Evolutionary conservation across 2,888 invertebrate species (phyloP), one percentile per base, ranked within the genome.

Genomic region (Chalcosyrphus nemorum): DNA sequence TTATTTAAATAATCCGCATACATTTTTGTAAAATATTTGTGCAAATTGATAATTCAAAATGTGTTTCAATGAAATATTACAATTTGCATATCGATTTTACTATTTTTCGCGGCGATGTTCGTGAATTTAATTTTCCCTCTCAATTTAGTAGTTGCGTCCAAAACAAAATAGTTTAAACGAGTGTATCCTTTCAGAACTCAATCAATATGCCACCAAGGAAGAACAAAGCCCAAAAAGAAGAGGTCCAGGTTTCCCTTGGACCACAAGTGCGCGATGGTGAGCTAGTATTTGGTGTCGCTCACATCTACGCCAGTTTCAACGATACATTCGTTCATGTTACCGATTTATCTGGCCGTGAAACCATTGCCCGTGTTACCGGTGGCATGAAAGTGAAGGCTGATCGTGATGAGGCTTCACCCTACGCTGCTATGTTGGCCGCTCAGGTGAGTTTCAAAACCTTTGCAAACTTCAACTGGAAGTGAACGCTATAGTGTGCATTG

Each of bases 321-420:
- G 99, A 99, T 92, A 99, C 99, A 66, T 99, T 99, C 92, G 99
- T 99, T 56, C 99, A 99, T 93, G 98, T 99, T 86, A 99, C 99
- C 13, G 99, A 99, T 93, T 94, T 99, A 89, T 99, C 99, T 77
- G 99, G 99, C 88, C 96, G 97, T 90, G 97, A 97, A 95, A 97
- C 97, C 13, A 97, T 97, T 89, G 96, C 97, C 87, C 94, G 99
- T 90, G 97, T 99, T 68, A 99, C 99, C 88, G 97, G 98, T 89
- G 98, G 98, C 84, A 99, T 99, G 99, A 99, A 99, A 93, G 99
- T 99, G 54, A 99, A 99, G 93, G 99, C 99, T 88, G 99, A 99
- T 93, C 96, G 99, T 93, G 99, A 99, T 93, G 99, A 99, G 93
- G 98, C 99, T 86, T 99, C 99, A 54, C 99, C 99, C 56, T 99